These are phyloP conservation scores for Stenotaenia linearis DNA, from an alignment of 2,888 invertebrate genomes.

Conservation along the genomic window DNA sequence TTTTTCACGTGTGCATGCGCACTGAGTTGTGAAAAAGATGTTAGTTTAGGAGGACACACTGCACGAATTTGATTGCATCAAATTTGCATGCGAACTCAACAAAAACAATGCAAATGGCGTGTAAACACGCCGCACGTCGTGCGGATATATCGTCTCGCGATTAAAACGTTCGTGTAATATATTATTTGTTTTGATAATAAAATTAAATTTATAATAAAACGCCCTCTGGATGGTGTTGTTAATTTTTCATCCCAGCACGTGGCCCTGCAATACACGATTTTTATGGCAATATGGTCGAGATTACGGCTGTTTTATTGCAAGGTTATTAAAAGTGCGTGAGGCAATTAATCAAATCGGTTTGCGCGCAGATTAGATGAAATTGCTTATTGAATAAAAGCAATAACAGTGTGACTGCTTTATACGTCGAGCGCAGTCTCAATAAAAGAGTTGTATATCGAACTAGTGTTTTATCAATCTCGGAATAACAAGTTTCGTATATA, in stretches of 20 bases:
- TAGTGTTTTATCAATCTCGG: not conserved
- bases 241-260: not conserved
- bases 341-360: constrained; percentile 1
- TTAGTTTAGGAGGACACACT: no score
- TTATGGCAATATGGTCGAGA: not conserved
- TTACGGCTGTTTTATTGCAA: not conserved
- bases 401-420: constrained; percentile 6
- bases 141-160: no score
- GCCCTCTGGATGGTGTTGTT: not conserved
- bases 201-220: not conserved
- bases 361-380: not conserved
- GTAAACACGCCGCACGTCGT: no score
- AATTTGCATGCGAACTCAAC: no score
- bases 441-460: not conserved
- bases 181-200: no score
- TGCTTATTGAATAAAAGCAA: constrained; percentile 11
- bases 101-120: no score
- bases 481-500: not conserved
- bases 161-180: no score
- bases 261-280: not conserved
- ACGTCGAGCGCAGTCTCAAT: not conserved
- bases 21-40: no score
- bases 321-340: not conserved
- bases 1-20: no score
- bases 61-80: no score